Conservation (phyloP, 1,140 invertebrate species). For the Drosophila persimilis region DNA sequence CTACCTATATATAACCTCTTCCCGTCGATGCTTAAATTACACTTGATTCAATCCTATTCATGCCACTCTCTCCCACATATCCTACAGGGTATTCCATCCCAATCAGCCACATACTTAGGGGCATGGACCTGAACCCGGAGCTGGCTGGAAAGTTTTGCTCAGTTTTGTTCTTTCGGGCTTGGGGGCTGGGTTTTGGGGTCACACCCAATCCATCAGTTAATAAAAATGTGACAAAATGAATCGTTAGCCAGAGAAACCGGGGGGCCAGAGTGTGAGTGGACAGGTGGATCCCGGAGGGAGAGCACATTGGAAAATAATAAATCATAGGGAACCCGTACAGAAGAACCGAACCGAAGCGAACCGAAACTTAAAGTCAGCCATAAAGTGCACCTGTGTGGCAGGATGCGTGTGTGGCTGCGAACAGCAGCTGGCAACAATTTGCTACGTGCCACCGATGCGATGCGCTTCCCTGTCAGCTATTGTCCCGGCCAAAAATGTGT, state of each 20-base stretch:
- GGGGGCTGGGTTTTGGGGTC: constrained; percentile 10
- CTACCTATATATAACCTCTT: too few relatives aligned
- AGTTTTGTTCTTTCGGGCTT: constrained; percentile 13
- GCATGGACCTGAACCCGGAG: too few relatives aligned
- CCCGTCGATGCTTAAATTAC: too few relatives aligned
- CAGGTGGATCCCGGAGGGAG: constrained; percentile 17
- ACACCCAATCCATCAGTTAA: constrained; percentile 73
- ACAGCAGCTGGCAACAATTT: constrained; percentile 58
- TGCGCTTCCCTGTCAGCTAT: constrained; percentile 66
- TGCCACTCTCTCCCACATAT: too few relatives aligned
- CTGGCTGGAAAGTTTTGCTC: constrained; percentile 21
- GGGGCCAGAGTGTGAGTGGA: constrained; percentile 17
- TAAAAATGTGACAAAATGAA: constrained; percentile 70
- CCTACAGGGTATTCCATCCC: too few relatives aligned
- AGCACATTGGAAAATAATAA: constrained; percentile 77
- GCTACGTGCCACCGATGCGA: constrained; percentile 54
- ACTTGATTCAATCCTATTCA: too few relatives aligned
- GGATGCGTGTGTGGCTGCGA: constrained; percentile 16
- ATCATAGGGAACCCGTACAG: constrained; percentile 53
- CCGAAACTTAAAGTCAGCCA: constrained; percentile 71
- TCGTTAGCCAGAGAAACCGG: neutral
- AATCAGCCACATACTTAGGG: too few relatives aligned
- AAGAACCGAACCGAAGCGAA: constrained; percentile 23
- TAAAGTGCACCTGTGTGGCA: constrained; percentile 70
- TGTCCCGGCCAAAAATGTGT: constrained; percentile 60